Evolutionary conservation across 2,888 invertebrate species (phyloP).

Genomic region (Harpagoxenus sublaevis): DNA sequence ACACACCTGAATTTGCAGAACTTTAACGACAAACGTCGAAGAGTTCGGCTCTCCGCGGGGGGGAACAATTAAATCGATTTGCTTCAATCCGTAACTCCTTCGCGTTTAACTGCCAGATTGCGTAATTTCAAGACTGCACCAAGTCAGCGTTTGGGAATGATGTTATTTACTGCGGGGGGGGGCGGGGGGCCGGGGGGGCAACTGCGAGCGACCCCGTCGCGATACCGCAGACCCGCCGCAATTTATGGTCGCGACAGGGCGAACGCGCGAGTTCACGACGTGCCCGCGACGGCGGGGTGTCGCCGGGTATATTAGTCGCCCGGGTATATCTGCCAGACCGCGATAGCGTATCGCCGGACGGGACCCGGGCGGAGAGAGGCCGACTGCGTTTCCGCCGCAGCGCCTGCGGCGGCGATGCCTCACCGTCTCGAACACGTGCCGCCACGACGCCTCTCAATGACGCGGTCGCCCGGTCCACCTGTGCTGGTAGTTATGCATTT

Average conservation of each 20-base stretch:
- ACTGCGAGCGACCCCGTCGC: conserved; percentile 39
- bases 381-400: conserved; percentile 27
- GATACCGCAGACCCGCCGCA: conserved; percentile 47
- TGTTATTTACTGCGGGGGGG: conserved; percentile 57
- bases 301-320: conserved; percentile 37
- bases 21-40: not conserved
- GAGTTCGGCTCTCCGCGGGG: not conserved
- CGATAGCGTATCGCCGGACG: conserved; percentile 49
- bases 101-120: conserved; percentile 47
- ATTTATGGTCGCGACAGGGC: conserved; percentile 60
- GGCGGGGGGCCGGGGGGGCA: not conserved
- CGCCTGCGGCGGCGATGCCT: conserved; percentile 34
- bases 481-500: conserved; percentile 9
- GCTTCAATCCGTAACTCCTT: not conserved
- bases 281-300: conserved; percentile 8
- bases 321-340: conserved; percentile 47
- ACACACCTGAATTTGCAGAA: too few species aligned
- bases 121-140: conserved; percentile 26
- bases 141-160: conserved; percentile 41
- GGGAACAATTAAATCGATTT: conserved; percentile 27
- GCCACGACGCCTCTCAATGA: conserved; percentile 22
- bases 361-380: not conserved
- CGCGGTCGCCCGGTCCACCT: not conserved
- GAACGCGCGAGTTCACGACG: conserved; percentile 31
- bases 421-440: conserved; percentile 45